Evolutionary conservation across 30 jellyfish, hydroid and myxozoan genomes (phyloP).

Genomic region (Aurelia sp.): DNA sequence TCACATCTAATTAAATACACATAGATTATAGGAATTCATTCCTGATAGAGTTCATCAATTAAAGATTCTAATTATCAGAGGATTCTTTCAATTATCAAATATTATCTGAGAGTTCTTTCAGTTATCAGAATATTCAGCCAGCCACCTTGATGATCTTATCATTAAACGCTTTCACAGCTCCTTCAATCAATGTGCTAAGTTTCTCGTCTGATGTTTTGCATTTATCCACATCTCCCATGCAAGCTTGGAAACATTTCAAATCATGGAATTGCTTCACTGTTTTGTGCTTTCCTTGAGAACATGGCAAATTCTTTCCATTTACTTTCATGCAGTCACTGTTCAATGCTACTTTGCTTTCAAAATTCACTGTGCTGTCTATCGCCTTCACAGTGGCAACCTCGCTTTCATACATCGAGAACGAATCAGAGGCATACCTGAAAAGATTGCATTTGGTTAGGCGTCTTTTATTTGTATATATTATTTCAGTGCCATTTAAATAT

Average conservation of each 20-base stretch:
- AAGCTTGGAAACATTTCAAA: neutral
- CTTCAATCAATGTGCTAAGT: conserved; percentile 5
- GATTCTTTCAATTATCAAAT: neutral
- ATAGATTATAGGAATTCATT: no score
- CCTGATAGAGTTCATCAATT: no score
- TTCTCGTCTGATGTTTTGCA: neutral
- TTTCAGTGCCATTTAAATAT: no score
- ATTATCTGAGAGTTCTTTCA: no score
- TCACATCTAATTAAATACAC: no score
- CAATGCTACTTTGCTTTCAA: conserved; percentile 4
- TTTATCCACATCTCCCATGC: conserved; percentile 1
- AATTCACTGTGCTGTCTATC: conserved; percentile 3
- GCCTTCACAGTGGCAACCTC: conserved; percentile 8
- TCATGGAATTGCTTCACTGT: conserved; percentile 2
- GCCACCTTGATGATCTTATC: neutral
- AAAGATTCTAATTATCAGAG: neutral
- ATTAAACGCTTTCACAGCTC: conserved; percentile 11
- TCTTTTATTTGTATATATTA: no score
- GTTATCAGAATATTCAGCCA: neutral
- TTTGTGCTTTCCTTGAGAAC: neutral
- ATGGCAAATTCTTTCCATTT: neutral
- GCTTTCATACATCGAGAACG: neutral
- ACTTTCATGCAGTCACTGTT: neutral
- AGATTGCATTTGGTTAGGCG: neutral
- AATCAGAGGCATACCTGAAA: conserved; percentile 1